Evolutionary conservation across 2,797 vertebrate species (phyloP).

Genomic region (Phrynocephalus vlangalii): DNA sequence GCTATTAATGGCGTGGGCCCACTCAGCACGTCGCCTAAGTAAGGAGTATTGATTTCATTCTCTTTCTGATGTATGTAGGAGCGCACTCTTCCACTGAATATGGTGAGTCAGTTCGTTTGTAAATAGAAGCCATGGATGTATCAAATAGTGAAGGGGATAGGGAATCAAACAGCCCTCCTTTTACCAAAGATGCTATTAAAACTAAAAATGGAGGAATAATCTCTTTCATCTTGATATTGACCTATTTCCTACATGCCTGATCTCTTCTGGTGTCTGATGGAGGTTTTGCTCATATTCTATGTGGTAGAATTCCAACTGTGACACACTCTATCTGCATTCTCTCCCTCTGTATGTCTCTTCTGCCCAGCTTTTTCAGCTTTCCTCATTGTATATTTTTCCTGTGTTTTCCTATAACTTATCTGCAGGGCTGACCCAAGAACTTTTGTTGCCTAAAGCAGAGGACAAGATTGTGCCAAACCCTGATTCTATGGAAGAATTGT

Average conservation of each 20-base stretch:
- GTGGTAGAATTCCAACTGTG: not conserved
- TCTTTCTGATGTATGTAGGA: slow-evolving; percentile 24
- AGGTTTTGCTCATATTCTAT: slow-evolving; percentile 10
- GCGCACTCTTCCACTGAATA: slow-evolving; percentile 2
- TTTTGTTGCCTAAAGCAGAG: too few species aligned
- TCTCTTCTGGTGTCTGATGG: not conserved
- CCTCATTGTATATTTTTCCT: not conserved
- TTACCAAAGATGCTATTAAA: slow-evolving; percentile 16
- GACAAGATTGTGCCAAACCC: not conserved
- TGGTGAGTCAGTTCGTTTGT: not conserved
- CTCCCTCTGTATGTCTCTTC: not conserved
- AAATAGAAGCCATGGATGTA: not conserved
- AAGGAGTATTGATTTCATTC: slow-evolving; percentile 38
- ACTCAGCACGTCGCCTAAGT: slow-evolving; percentile 29
- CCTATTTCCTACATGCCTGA: not conserved
- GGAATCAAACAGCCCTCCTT: not conserved
- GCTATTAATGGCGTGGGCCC: slow-evolving; percentile 34
- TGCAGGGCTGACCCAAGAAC: too few species aligned
- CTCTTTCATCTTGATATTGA: not conserved
- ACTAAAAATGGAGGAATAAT: not conserved
- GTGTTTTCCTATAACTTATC: not conserved
- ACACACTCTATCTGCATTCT: not conserved
- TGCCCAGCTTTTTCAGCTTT: not conserved
- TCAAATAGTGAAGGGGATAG: not conserved
- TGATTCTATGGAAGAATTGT: not conserved